Conservation (phyloP, 2,113 vertebrate species). For the Scolopax mira region DNA sequence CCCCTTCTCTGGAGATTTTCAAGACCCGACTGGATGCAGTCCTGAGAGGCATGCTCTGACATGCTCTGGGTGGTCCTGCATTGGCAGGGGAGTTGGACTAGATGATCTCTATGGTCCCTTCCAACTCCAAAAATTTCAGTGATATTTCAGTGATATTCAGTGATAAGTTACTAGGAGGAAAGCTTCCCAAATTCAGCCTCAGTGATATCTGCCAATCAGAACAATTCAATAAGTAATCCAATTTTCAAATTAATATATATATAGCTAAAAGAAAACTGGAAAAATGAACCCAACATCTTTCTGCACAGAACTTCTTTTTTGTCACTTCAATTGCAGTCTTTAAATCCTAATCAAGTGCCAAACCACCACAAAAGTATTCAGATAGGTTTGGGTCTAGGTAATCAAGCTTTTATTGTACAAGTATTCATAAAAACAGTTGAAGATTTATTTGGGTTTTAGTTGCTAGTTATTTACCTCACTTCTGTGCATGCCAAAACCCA, state of each 20-base stretch:
- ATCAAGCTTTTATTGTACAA: background rate
- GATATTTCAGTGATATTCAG: too few relatives aligned
- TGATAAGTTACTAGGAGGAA: background rate
- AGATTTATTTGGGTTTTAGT: background rate
- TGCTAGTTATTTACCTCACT: background rate
- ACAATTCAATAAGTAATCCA: background rate
- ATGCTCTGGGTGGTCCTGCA: too few relatives aligned
- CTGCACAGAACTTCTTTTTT: background rate
- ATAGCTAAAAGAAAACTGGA: background rate
- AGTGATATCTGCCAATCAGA: background rate
- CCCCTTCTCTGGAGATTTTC: too few relatives aligned
- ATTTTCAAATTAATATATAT: background rate
- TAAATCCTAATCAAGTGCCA: background rate
- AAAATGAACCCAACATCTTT: background rate
- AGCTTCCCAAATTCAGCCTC: background rate
- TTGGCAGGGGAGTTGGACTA: too few relatives aligned
- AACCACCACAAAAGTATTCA: background rate
- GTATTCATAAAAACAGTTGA: background rate
- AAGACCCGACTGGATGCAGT: too few relatives aligned
- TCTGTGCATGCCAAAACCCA: background rate
- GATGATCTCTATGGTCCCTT: too few relatives aligned
- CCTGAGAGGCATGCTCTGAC: too few relatives aligned
- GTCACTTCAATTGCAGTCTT: background rate
- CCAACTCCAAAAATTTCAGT: too few relatives aligned
- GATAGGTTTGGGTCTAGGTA: background rate